phyloP scores from a whole-genome alignment of 1,140 invertebrate genomes.

The Diorhabda elongata region DNA sequence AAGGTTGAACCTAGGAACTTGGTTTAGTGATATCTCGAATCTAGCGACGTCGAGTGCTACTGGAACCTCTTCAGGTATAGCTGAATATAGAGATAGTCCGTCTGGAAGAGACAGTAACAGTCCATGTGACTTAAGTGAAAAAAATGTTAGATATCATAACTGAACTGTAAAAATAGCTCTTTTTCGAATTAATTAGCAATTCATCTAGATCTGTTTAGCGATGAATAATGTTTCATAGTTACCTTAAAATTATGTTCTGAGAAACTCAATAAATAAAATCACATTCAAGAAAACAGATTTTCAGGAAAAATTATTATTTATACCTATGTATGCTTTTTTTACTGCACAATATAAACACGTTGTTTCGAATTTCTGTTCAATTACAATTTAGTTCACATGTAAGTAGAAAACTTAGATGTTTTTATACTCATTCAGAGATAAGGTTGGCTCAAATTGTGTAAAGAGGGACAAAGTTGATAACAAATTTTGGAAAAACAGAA shows the following conservation, averaged over 20 bases:
- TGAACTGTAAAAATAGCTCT: not conserved
- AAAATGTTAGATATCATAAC: conserved; percentile 5
- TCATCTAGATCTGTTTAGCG: not conserved
- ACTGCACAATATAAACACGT: too few species aligned
- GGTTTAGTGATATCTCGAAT: conserved; percentile 49
- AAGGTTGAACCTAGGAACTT: conserved; percentile 50
- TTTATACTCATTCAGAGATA: too few species aligned
- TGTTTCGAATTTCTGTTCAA: too few species aligned
- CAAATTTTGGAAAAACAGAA: too few species aligned
- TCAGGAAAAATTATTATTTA: too few species aligned
- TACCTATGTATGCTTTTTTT: too few species aligned
- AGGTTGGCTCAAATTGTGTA: too few species aligned
- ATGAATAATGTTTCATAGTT: not conserved
- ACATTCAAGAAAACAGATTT: too few species aligned
- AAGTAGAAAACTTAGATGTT: too few species aligned
- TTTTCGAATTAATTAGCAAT: not conserved
- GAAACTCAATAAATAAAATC: too few species aligned
- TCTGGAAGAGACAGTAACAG: conserved; percentile 38
- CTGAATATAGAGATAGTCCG: conserved; percentile 27
- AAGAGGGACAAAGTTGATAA: too few species aligned
- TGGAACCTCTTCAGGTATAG: conserved; percentile 7
- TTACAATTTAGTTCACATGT: too few species aligned
- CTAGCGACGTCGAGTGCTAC: conserved; percentile 35
- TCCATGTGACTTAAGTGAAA: conserved; percentile 27
- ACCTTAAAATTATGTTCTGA: not conserved